phyloP scores from a whole-genome alignment of 23 tunicate genomes.

The Botrylloides violaceus region DNA sequence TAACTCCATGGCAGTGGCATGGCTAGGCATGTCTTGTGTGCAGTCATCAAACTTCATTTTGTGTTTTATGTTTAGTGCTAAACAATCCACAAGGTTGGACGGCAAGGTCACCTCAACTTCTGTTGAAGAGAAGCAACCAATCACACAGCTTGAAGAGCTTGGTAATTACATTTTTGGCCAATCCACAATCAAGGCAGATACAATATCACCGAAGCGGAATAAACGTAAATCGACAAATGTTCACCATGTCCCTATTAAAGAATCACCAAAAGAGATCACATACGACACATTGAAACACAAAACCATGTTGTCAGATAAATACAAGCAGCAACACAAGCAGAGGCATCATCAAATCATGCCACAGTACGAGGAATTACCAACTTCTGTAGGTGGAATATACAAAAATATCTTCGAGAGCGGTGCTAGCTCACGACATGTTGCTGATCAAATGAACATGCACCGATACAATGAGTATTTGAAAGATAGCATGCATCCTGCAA shows the following conservation, averaged over 20 bases:
- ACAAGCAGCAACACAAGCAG: neutral
- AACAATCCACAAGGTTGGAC: too few species aligned
- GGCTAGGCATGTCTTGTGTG: too few species aligned
- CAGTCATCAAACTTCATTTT: too few species aligned
- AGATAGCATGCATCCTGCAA: neutral
- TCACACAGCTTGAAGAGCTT: conserved; percentile 6
- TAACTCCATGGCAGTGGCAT: too few species aligned
- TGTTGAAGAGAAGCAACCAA: conserved; percentile 7
- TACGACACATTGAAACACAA: neutral
- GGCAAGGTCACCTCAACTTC: too few species aligned
- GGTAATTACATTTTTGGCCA: conserved; percentile 2
- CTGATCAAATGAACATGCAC: neutral
- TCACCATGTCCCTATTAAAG: conserved; percentile 1
- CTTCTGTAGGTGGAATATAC: neutral
- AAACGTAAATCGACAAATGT: conserved; percentile 4
- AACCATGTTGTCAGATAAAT: neutral
- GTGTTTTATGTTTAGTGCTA: too few species aligned
- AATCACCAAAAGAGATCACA: neutral
- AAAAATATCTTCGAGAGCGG: neutral
- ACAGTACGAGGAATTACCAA: neutral
- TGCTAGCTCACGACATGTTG: neutral
- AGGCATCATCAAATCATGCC: neutral
- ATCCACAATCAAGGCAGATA: too few species aligned
- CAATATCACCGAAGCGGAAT: conserved; percentile 12
- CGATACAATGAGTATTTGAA: neutral